Conservation (phyloP, 1,140 invertebrate species). For the Oppia nitens region DNA sequence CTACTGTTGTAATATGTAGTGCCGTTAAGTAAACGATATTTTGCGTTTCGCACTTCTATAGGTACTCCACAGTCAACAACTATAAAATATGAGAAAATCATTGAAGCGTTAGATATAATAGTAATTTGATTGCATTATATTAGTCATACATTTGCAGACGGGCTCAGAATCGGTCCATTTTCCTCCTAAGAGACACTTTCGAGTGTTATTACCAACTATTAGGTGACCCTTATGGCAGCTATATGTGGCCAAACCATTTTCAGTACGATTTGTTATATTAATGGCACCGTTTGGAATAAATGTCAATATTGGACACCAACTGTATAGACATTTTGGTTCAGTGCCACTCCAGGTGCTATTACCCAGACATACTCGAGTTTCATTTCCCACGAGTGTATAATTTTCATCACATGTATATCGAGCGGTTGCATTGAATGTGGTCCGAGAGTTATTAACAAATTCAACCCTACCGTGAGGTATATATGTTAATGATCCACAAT, state of each 20-base stretch:
- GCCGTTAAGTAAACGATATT: slow-evolving; percentile 33
- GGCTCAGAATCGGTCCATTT: slow-evolving; percentile 23
- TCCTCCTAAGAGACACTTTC: slow-evolving; percentile 22
- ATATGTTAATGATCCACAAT: slow-evolving; percentile 51
- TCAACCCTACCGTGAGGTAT: slow-evolving; percentile 54
- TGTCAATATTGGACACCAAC: slow-evolving; percentile 53
- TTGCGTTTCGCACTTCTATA: slow-evolving; percentile 11
- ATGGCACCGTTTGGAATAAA: slow-evolving; percentile 60
- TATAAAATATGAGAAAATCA: not conserved
- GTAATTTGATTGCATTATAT: not conserved
- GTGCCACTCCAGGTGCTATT: slow-evolving; percentile 72
- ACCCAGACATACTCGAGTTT: slow-evolving; percentile 39
- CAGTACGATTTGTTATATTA: slow-evolving; percentile 46
- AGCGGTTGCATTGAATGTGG: slow-evolving; percentile 52
- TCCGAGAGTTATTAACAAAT: slow-evolving; percentile 45
- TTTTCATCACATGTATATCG: slow-evolving; percentile 59
- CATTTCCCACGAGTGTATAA: slow-evolving; percentile 54
- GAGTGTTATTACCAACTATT: slow-evolving; percentile 42
- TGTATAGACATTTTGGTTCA: slow-evolving; percentile 55
- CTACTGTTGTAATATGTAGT: slow-evolving; percentile 50
- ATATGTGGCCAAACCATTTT: slow-evolving; percentile 37
- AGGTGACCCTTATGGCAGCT: slow-evolving; percentile 65
- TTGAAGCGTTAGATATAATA: not conserved
- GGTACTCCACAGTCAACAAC: slow-evolving; percentile 19
- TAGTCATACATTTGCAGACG: slow-evolving; percentile 21